Percentiles rank a stretch among this genome's conserved stretches.
Evolutionary conservation across 2,113 vertebrate species (phyloP).

Genomic region (Colossoma macropomum): DNA sequence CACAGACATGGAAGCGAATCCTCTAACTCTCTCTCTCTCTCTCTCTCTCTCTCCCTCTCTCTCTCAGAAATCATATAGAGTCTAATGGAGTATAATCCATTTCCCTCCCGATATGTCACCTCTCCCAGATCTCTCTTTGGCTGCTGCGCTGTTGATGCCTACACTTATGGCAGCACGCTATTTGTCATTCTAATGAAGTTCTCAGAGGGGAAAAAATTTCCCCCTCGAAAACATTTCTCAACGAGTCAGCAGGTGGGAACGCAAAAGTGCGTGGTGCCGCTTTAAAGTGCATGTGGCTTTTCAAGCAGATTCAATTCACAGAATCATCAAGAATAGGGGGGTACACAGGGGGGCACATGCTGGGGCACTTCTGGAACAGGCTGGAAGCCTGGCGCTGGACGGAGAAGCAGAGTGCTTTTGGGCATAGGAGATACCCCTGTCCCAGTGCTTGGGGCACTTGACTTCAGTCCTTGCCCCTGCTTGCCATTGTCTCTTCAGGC

Average conservation of each 20-base stretch:
- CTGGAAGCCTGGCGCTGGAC: neutral
- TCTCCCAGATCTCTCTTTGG: conserved; percentile 74
- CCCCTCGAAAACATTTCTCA: conserved; percentile 77
- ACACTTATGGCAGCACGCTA: conserved; percentile 76
- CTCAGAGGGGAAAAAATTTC: conserved; percentile 76
- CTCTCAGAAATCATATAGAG: conserved; percentile 70
- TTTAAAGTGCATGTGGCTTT: conserved; percentile 71
- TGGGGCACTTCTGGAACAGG: neutral
- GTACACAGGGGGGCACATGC: neutral
- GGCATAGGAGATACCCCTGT: neutral
- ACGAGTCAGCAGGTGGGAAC: conserved; percentile 76
- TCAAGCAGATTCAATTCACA: conserved; percentile 10
- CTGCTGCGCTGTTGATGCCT: conserved; percentile 77
- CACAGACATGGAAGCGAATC: conserved; percentile 61
- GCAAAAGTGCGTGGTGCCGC: conserved; percentile 72
- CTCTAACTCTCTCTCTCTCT: conserved; percentile 27
- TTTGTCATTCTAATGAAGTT: conserved; percentile 84
- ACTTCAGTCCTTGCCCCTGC: neutral
- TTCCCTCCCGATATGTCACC: conserved; percentile 76
- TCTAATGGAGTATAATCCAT: conserved; percentile 77
- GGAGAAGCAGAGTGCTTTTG: neutral
- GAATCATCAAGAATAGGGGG: no score
- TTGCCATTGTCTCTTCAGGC: conserved; percentile 29
- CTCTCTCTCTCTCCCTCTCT: neutral
- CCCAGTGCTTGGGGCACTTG: neutral